Percentiles rank a stretch among this genome's conserved stretches.
Conservation (phyloP, 2,888 invertebrate genomes). For the Zaprionus lineosus region DNA sequence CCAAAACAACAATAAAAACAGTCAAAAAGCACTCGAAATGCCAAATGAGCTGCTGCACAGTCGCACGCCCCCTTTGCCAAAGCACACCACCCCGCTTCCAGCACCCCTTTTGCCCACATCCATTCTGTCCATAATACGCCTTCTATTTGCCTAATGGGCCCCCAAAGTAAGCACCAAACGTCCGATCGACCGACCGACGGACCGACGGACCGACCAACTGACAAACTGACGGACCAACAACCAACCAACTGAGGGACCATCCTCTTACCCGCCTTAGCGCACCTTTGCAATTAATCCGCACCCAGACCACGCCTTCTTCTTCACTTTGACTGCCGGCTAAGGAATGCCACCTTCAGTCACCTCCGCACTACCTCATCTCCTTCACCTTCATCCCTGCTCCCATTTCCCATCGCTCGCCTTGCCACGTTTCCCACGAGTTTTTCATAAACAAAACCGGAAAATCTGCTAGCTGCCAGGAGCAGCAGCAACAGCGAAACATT, state of each 20-base stretch:
- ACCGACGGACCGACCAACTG: too few relatives aligned
- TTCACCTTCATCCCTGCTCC: neutral
- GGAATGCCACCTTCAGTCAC: too few relatives aligned
- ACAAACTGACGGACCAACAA: too few relatives aligned
- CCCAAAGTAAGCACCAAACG: conserved; percentile 38
- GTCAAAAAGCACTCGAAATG: conserved; percentile 78
- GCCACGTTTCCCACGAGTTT: conserved; percentile 37
- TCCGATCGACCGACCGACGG: neutral
- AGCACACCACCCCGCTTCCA: conserved; percentile 1
- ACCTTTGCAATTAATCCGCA: conserved; percentile 76
- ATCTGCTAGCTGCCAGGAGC: conserved; percentile 72
- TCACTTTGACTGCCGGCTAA: conserved; percentile 49
- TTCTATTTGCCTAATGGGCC: conserved; percentile 72
- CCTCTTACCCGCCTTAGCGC: conserved; percentile 46
- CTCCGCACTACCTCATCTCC: conserved; percentile 25
- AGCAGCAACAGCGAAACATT: conserved; percentile 59
- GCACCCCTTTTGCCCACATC: conserved; percentile 2
- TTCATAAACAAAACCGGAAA: conserved; percentile 76
- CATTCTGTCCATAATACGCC: conserved; percentile 29
- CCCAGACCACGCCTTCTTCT: conserved; percentile 41
- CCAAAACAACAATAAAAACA: conserved; percentile 61
- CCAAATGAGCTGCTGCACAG: conserved; percentile 65
- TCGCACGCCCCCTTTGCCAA: neutral
- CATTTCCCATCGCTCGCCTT: neutral
- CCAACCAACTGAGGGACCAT: too few relatives aligned